Evolutionary conservation across 37 sponge, comb jelly and placozoan species (phyloP).

Genomic region (Haliclona indistincta): DNA sequence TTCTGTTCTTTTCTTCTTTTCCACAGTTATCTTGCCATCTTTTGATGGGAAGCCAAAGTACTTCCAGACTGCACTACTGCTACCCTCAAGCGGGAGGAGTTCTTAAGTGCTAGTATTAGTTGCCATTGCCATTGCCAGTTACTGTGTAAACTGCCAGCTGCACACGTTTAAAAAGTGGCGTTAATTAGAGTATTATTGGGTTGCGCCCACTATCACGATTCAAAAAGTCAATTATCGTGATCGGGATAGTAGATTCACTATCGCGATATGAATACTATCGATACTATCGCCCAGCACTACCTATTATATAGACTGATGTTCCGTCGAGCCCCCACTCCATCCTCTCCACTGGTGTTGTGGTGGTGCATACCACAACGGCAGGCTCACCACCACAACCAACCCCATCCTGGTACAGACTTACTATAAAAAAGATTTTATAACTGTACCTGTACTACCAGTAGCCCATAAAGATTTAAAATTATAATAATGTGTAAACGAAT

Average conservation of each 20-base stretch:
- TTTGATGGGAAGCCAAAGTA: conserved; percentile 18
- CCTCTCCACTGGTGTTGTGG: too few species aligned
- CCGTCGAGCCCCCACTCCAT: too few species aligned
- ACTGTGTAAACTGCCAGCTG: too few species aligned
- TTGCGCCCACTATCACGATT: background rate
- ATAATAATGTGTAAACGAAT: too few species aligned
- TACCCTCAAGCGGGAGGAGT: conserved; percentile 13
- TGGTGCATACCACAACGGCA: too few species aligned
- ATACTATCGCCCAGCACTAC: conserved; percentile 35
- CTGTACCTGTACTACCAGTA: too few species aligned
- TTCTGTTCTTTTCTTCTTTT: background rate
- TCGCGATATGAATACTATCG: conserved; percentile 18
- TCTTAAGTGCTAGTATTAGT: background rate
- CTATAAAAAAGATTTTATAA: too few species aligned
- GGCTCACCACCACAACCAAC: too few species aligned
- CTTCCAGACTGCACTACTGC: conserved; percentile 20
- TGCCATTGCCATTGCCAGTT: too few species aligned
- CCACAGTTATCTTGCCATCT: background rate
- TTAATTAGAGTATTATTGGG: background rate
- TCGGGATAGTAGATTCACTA: background rate
- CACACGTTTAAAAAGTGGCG: background rate
- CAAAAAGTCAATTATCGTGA: background rate
- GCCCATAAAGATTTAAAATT: too few species aligned
- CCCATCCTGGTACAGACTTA: too few species aligned
- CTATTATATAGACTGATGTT: too few species aligned